Conservation (phyloP, 2,888 invertebrate species). For the Spatulosminthurus flaviceps region DNA sequence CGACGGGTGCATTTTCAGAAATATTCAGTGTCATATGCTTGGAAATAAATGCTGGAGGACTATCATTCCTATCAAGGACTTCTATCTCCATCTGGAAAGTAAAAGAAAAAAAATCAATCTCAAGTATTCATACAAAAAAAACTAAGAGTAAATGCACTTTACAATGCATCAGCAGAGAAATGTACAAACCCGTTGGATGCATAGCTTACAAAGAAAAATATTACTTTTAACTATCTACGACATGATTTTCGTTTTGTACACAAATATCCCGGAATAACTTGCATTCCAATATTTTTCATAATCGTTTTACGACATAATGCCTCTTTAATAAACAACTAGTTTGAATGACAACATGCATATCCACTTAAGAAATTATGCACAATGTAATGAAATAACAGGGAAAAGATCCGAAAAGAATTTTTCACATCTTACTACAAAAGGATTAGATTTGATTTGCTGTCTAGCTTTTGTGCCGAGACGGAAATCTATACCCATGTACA, state of each 20-base stretch:
- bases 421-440: constrained; percentile 9
- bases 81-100: constrained; percentile 60
- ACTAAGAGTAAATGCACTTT: no score
- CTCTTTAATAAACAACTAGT: constrained; percentile 40
- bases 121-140: constrained; percentile 24
- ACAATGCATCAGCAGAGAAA: no score
- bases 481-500: no score
- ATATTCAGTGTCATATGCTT: constrained; percentile 78
- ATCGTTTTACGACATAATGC: constrained; percentile 42
- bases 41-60: constrained; percentile 87
- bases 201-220: not conserved
- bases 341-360: constrained; percentile 41
- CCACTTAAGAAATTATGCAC: constrained; percentile 44
- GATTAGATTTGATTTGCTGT: not conserved
- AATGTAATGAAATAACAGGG: constrained; percentile 24
- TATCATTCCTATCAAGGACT: constrained; percentile 87
- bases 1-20: constrained; percentile 86
- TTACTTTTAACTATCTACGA: not conserved
- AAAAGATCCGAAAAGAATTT: constrained; percentile 43
- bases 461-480: no score
- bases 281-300: constrained; percentile 44
- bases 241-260: constrained; percentile 45
- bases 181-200: no score
- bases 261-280: constrained; percentile 30
- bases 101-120: no score